phyloP scores from a whole-genome alignment of 2,888 invertebrate species.

The Sphaerolaimus hirsutus region DNA sequence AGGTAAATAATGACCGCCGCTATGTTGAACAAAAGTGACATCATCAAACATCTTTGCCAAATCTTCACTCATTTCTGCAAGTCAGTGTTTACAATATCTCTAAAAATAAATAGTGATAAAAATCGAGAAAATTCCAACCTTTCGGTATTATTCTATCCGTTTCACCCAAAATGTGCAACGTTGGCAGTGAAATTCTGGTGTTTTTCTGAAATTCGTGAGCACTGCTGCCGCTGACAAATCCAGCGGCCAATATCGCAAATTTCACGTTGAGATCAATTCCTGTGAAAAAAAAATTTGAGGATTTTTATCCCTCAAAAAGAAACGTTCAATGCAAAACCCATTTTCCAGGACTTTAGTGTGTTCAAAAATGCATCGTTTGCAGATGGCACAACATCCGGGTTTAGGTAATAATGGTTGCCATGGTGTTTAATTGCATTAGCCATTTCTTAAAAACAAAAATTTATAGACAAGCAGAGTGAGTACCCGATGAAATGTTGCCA shows the following conservation, averaged over 20 bases:
- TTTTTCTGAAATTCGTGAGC: not conserved
- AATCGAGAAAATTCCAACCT: not conserved
- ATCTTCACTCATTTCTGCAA: not conserved
- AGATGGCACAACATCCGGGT: too few species aligned
- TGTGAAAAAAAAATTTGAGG: too few species aligned
- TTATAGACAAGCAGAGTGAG: too few species aligned
- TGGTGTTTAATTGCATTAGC: too few species aligned
- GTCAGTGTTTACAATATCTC: not conserved
- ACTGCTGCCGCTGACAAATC: not conserved
- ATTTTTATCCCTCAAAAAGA: too few species aligned
- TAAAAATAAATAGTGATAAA: not conserved
- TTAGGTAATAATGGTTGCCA: too few species aligned
- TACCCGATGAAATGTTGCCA: too few species aligned
- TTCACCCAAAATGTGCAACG: not conserved
- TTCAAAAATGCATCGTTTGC: too few species aligned
- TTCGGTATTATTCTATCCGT: not conserved
- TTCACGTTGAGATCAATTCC: not conserved
- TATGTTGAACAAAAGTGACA: not conserved
- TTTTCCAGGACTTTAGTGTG: too few species aligned
- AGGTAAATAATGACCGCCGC: not conserved
- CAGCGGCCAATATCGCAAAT: not conserved
- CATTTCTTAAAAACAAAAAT: too few species aligned
- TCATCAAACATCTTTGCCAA: not conserved
- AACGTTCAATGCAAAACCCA: too few species aligned
- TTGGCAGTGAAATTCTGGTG: not conserved